A percentile compares a stretch with the other conserved stretches of the same genome.
Evolutionary conservation across 1,140 invertebrate genomes (phyloP).

Genomic region (Pinna nobilis): DNA sequence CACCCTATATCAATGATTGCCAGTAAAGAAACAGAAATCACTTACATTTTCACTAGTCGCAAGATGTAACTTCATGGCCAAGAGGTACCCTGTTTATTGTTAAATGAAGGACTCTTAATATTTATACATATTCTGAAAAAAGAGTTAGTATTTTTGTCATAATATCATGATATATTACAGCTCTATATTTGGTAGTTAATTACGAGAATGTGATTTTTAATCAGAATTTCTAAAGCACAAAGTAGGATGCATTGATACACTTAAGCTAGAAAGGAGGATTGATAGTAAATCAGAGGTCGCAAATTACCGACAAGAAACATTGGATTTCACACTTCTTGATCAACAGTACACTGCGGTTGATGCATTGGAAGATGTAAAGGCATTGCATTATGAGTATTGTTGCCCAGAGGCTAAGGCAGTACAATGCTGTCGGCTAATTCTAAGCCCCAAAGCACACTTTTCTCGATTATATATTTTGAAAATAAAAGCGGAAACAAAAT

Average conservation of each 20-base stretch:
- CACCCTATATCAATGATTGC: not conserved
- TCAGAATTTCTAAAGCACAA: not conserved
- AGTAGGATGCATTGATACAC: not conserved
- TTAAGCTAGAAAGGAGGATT: not conserved
- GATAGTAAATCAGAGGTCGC: not conserved
- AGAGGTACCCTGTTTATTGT: not conserved
- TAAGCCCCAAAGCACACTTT: too few relatives aligned
- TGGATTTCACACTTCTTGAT: not conserved
- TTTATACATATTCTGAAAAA: conserved; percentile 3
- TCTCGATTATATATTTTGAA: too few relatives aligned
- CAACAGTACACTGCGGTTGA: not conserved
- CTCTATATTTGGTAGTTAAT: not conserved
- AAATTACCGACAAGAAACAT: not conserved
- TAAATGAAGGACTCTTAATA: not conserved
- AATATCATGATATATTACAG: conserved; percentile 7
- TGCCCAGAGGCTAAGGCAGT: not conserved
- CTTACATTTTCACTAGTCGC: not conserved
- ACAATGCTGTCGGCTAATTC: not conserved
- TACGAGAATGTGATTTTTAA: not conserved
- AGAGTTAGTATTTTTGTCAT: not conserved
- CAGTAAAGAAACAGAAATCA: not conserved
- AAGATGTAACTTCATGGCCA: not conserved
- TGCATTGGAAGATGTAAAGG: conserved; percentile 11
- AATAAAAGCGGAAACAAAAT: too few relatives aligned
- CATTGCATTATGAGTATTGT: not conserved